A percentile compares a stretch with the other conserved stretches of the same genome.
phyloP scores from a whole-genome alignment of 1,140 invertebrate species.

The Anastrepha obliqua region DNA sequence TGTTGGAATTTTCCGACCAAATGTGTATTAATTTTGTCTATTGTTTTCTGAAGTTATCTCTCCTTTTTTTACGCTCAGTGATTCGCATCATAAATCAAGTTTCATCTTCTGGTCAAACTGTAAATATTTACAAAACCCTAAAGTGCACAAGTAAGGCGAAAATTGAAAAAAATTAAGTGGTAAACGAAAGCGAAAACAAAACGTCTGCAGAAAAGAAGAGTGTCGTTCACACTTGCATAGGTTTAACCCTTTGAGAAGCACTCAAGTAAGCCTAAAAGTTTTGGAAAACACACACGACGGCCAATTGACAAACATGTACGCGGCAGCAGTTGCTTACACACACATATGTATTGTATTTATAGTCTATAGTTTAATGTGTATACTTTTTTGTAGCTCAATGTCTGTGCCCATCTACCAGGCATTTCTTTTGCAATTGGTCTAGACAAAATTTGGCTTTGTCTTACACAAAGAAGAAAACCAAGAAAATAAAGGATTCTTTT shows the following conservation, averaged over 20 bases:
- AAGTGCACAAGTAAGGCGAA: neutral
- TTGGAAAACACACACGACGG: neutral
- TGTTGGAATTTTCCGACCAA: no score
- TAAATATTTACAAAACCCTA: no score
- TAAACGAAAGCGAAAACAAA: neutral
- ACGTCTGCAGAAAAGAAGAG: neutral
- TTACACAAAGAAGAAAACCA: neutral
- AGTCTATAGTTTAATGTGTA: neutral
- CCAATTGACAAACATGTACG: no score
- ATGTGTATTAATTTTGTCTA: no score
- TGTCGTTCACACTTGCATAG: neutral
- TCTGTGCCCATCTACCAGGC: neutral
- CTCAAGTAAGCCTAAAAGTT: neutral
- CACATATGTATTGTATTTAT: neutral
- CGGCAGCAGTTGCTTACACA: neutral
- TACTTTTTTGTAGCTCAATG: neutral
- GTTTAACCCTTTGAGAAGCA: neutral
- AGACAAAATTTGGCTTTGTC: conserved; percentile 12
- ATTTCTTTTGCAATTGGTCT: conserved; percentile 12
- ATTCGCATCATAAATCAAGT: no score
- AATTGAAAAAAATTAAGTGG: conserved; percentile 5
- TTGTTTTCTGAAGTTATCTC: no score
- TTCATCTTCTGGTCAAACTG: no score
- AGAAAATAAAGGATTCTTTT: conserved; percentile 8
- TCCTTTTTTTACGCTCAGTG: no score